phyloP scores from a whole-genome alignment of 2,888 invertebrate species.

The Epistrophe grossulariae region DNA sequence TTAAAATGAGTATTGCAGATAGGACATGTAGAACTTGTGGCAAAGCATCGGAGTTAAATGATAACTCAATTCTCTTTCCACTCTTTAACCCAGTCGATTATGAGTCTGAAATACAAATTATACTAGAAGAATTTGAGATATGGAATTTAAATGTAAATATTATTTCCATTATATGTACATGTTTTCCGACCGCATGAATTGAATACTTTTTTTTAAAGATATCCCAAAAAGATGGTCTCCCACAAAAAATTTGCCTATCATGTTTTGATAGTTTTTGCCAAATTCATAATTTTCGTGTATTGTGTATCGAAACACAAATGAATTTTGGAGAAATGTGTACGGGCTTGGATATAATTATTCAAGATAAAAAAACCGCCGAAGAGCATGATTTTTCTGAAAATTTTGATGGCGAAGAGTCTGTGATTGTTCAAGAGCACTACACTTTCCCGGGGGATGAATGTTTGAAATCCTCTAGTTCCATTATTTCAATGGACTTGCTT shows the following conservation, averaged over 20 bases:
- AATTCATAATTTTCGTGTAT: slow-evolving; percentile 61
- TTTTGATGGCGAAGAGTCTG: slow-evolving; percentile 35
- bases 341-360: slow-evolving; percentile 63
- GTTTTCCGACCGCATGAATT: neutral
- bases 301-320: slow-evolving; percentile 58
- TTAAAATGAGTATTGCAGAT: slow-evolving; percentile 42
- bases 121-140: slow-evolving; percentile 53
- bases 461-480: neutral
- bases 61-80: slow-evolving; percentile 46
- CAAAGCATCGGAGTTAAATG: slow-evolving; percentile 38
- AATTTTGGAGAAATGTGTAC: slow-evolving; percentile 63
- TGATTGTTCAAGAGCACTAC: slow-evolving; percentile 63
- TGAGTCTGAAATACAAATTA: slow-evolving; percentile 38
- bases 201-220: slow-evolving; percentile 26
- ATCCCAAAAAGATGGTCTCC: slow-evolving; percentile 53
- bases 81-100: slow-evolving; percentile 49
- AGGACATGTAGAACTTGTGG: slow-evolving; percentile 66
- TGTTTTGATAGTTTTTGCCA: slow-evolving; percentile 71
- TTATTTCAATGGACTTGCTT: neutral
- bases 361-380: slow-evolving; percentile 10
- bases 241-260: slow-evolving; percentile 57
- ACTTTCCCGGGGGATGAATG: slow-evolving; percentile 44
- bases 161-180: neutral
- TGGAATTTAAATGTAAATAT: slow-evolving; percentile 62
- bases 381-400: slow-evolving; percentile 42